phyloP scores from a whole-genome alignment of 1,140 invertebrate species.

The Rhopalosiphum padi region DNA sequence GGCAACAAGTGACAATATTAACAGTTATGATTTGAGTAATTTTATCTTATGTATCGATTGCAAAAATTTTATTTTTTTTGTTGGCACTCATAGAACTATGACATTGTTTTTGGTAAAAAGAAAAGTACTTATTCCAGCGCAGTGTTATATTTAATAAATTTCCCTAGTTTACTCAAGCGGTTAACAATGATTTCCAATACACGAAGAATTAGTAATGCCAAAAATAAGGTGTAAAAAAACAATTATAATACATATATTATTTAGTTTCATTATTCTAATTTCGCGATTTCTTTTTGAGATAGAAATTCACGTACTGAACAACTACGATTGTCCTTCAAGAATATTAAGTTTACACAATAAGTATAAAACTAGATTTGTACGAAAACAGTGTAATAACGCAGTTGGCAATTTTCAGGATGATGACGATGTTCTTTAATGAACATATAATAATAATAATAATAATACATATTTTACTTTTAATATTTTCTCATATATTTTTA shows the following conservation, averaged over 20 bases:
- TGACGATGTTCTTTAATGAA: neutral
- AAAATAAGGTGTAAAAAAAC: neutral
- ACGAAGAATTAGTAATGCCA: neutral
- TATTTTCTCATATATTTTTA: conserved; percentile 15
- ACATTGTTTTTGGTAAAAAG: neutral
- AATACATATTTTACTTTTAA: neutral
- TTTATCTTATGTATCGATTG: neutral
- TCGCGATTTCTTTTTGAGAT: neutral
- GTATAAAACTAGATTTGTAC: neutral
- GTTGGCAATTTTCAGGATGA: conserved; percentile 39
- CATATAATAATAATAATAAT: neutral
- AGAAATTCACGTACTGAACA: neutral
- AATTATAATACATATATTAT: neutral
- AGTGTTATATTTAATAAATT: neutral
- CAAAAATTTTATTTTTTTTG: neutral
- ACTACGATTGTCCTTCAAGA: neutral
- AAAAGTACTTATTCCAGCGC: neutral
- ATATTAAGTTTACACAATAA: neutral
- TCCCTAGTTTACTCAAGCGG: neutral
- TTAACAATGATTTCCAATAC: conserved; percentile 34
- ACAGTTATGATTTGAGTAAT: neutral
- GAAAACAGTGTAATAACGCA: neutral
- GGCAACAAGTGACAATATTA: neutral
- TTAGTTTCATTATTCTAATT: neutral
- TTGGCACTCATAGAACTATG: neutral